phyloP scores from a whole-genome alignment of 2,113 vertebrate genomes.

The Odocoileus virginianus region DNA sequence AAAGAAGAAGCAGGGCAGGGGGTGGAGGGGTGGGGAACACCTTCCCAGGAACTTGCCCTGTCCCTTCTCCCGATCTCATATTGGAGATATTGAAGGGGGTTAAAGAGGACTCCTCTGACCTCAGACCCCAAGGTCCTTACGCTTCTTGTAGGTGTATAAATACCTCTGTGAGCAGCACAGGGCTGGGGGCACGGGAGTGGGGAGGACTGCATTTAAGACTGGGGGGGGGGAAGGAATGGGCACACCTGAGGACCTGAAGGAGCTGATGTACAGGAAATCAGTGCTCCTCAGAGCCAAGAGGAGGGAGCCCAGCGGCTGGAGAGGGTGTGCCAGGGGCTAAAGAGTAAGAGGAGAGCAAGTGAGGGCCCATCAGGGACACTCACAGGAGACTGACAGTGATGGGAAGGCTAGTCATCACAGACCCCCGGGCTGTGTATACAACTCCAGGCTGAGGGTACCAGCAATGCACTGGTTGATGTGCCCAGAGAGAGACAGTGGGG shows the following conservation, averaged over 20 bases:
- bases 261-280: neutral
- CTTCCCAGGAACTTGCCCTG: neutral
- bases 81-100: constrained; percentile 2
- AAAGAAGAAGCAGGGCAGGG: neutral
- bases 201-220: neutral
- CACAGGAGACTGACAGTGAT: neutral
- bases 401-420: neutral
- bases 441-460: neutral
- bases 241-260: neutral
- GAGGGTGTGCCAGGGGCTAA: neutral
- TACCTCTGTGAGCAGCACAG: neutral
- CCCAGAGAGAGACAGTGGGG: neutral
- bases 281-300: neutral
- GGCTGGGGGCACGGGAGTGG: too few relatives aligned
- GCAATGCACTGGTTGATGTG: neutral
- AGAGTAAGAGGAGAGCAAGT: neutral
- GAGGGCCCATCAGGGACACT: neutral
- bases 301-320: neutral
- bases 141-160: neutral
- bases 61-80: neutral
- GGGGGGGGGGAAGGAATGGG: neutral
- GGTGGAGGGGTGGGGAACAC: neutral
- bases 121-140: neutral
- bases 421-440: neutral
- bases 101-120: neutral